Base-by-base conservation (phyloP, 2,888 invertebrate species). In the Neuroscelio doddi region DNA sequence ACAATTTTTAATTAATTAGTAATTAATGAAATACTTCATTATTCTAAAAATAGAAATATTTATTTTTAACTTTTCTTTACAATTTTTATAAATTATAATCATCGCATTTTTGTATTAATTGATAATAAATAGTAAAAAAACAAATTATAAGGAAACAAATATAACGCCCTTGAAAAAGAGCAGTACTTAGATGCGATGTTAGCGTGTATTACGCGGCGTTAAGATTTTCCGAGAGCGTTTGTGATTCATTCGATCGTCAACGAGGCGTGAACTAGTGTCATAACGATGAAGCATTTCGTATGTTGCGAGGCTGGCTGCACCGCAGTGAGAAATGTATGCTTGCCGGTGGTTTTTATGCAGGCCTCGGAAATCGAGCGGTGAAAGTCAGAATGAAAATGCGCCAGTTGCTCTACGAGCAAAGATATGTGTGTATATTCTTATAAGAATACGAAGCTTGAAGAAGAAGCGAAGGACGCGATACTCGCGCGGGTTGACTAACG, bases 381-480 rank as follows among this genome's bases (percentile, higher is more conserved):
- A 59, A 64, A 64, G 59, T 59, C 46, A 10, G 41, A 59, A 46
- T 49, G 50, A 65, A 65, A 64, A 56, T 29, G 59, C 45, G 49
- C 38, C 32, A 10, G n/a, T n/a, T n/a, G n/a, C n/a, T n/a, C n/a
- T n/a, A n/a, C n/a, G n/a, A n/a, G n/a, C n/a, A n/a, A n/a, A n/a
- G n/a, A n/a, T n/a, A n/a, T n/a, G n/a, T 17, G 17, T 3, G 39
- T 12, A 10, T 12, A 12, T 12, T n/a, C 16, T 39, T 39, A 39
- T 39, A 21, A 16, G n/a, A 16, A 39, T 39, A 17, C 39, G 9
- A 16, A 39, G 12, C 38, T 51, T 50, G 51, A 50, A 44, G 39
- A 50, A 46, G 56, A 65, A 65, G 61, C 36, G 56, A 57, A 65
- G 65, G 57, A 65, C 61, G 56, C 51, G 56, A 44, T 26, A 44